A percentile compares a stretch with the other conserved stretches of the same genome.
These are phyloP conservation scores for Melanostoma mellinum DNA, from an alignment of 2,888 invertebrate species.

Conservation along the genomic window DNA sequence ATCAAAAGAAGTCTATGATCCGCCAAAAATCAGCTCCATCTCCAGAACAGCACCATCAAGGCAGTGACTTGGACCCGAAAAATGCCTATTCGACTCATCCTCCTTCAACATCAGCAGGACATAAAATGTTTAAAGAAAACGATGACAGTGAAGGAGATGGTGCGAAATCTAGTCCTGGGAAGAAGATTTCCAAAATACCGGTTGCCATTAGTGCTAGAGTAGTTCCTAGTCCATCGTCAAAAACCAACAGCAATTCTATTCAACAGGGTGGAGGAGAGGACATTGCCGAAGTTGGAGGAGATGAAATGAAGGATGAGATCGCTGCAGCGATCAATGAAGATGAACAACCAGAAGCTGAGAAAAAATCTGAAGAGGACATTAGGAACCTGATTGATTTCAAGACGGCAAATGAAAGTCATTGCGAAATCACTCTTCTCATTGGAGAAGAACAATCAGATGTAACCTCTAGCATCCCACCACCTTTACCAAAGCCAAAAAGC, in stretches of 20 bases:
- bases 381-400: slow-evolving; percentile 74
- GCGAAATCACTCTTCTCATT: slow-evolving; percentile 74
- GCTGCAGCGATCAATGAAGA: slow-evolving; percentile 80
- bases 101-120: slow-evolving; percentile 75
- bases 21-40: slow-evolving; percentile 81
- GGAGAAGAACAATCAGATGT: slow-evolving; percentile 77
- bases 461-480: slow-evolving; percentile 78
- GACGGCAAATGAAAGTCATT: slow-evolving; percentile 46
- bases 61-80: slow-evolving; percentile 50
- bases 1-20: slow-evolving; percentile 74
- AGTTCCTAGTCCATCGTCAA: slow-evolving; percentile 47
- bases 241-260: slow-evolving; percentile 76
- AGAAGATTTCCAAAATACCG: slow-evolving; percentile 81
- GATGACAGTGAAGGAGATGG: slow-evolving; percentile 69
- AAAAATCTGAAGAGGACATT: slow-evolving; percentile 58
- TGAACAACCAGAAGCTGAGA: slow-evolving; percentile 70
- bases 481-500: slow-evolving; percentile 83
- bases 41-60: slow-evolving; percentile 62
- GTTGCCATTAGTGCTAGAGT: slow-evolving; percentile 71
- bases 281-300: slow-evolving; percentile 80
- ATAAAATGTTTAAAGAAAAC: slow-evolving; percentile 62
- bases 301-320: slow-evolving; percentile 80
- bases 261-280: slow-evolving; percentile 82
- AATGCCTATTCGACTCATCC: slow-evolving; percentile 81
- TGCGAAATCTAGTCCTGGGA: slow-evolving; percentile 80